Conservation (phyloP, 2,113 vertebrate genomes). For the Ciconia stormi region DNA sequence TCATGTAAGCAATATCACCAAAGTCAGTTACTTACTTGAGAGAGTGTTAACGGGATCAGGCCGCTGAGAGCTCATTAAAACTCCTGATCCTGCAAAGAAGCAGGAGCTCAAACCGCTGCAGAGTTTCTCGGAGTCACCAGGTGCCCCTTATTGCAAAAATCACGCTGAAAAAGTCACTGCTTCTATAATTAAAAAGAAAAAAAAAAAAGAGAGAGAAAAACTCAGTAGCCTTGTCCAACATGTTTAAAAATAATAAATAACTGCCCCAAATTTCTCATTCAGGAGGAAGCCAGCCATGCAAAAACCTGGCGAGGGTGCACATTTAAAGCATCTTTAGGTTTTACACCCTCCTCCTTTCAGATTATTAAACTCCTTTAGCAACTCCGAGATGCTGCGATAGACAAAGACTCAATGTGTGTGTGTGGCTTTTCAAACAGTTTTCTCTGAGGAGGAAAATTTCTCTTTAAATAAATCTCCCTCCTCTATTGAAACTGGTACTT, state of each 20-base stretch:
- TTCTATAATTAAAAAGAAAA: neutral
- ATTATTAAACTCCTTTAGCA: conserved; percentile 35
- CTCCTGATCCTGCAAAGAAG: neutral
- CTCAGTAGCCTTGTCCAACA: neutral
- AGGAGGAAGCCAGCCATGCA: conserved; percentile 1
- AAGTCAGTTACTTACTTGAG: neutral
- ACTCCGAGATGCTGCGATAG: conserved; percentile 34
- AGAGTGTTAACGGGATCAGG: neutral
- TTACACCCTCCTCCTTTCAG: neutral
- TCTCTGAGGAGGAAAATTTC: conserved; percentile 63
- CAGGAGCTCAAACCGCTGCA: neutral
- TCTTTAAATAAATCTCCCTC: conserved; percentile 54
- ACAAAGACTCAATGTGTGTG: conserved; percentile 52
- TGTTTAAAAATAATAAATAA: conserved; percentile 42
- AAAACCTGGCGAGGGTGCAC: neutral
- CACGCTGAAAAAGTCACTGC: neutral
- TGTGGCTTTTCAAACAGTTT: conserved; percentile 63
- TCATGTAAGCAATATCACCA: neutral
- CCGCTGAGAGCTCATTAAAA: neutral
- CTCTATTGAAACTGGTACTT: neutral
- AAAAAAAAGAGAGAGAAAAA: neutral
- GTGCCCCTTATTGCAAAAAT: conserved; percentile 32
- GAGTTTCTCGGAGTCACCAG: neutral
- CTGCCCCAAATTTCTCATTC: neutral
- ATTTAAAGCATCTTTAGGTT: neutral